Conservation (phyloP, 2,888 invertebrate species). For the Eilema sororculum region DNA sequence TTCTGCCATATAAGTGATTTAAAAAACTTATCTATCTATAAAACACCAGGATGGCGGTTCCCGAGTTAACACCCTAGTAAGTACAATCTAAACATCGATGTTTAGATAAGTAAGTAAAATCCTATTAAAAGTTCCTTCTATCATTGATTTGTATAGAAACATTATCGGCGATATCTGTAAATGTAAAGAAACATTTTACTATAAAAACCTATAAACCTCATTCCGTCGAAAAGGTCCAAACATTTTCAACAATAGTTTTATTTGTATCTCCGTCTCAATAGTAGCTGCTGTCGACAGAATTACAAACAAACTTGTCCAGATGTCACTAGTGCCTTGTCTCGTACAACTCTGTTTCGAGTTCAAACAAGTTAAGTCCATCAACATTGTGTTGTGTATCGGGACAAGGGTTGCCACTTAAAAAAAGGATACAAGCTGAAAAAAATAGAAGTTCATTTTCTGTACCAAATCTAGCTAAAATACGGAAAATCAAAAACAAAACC, state of each 20-base stretch:
- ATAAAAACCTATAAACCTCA: background rate
- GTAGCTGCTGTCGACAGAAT: constrained; percentile 26
- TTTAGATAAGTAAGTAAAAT: no score
- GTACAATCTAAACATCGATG: no score
- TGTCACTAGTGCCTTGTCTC: constrained; percentile 35
- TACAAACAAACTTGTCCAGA: constrained; percentile 35
- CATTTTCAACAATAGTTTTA: constrained; percentile 12
- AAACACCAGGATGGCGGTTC: no score
- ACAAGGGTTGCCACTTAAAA: background rate
- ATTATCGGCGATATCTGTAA: background rate
- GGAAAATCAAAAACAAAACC: no score
- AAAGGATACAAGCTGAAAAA: background rate
- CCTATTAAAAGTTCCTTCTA: no score
- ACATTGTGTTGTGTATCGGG: constrained; percentile 32
- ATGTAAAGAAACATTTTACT: background rate
- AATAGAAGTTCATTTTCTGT: no score
- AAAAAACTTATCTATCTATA: no score
- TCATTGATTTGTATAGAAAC: no score
- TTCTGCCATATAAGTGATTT: no score
- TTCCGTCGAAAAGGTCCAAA: constrained; percentile 9
- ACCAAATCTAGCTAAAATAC: no score
- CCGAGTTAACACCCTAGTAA: no score
- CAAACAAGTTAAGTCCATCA: constrained; percentile 43
- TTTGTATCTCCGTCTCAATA: constrained; percentile 20
- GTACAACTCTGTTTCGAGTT: constrained; percentile 35